phyloP scores from a whole-genome alignment of 2,113 vertebrate species.

The Bufo gargarizans region DNA sequence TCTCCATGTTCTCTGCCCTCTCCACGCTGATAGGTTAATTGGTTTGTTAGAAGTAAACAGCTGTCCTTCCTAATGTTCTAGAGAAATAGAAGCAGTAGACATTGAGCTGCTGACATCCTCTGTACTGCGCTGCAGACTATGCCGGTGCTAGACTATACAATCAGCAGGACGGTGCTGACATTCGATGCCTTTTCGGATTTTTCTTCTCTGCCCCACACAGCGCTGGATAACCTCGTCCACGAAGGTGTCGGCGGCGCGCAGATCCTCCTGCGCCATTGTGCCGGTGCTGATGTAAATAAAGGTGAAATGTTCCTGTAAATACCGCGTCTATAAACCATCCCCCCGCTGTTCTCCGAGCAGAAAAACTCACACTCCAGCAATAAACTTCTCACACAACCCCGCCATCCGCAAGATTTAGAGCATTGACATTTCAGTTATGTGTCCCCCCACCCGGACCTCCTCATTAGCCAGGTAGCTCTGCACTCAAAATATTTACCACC shows the following conservation, averaged over 20 bases:
- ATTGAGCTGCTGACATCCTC: neutral
- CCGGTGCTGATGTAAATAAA: constrained; percentile 57
- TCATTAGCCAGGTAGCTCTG: constrained; percentile 83
- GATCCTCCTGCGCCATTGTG: constrained; percentile 37
- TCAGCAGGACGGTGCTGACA: too few relatives aligned
- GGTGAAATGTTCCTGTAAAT: constrained; percentile 62
- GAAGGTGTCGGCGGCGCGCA: neutral
- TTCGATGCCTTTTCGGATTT: too few relatives aligned
- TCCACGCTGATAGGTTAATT: neutral
- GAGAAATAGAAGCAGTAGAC: neutral
- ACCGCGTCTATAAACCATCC: constrained; percentile 56
- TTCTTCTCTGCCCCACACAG: too few relatives aligned
- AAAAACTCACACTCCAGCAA: constrained; percentile 59
- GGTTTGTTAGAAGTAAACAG: too few relatives aligned
- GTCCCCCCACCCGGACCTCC: constrained; percentile 67
- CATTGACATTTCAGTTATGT: constrained; percentile 76
- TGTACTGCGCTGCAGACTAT: neutral
- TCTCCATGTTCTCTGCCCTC: neutral
- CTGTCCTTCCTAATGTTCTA: neutral
- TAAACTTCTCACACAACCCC: constrained; percentile 68
- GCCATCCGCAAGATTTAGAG: constrained; percentile 74
- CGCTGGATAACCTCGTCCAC: too few relatives aligned
- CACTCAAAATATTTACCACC: constrained; percentile 87
- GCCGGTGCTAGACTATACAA: neutral
- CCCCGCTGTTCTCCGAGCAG: constrained; percentile 62